Percentiles rank a stretch among this genome's conserved stretches.
Evolutionary conservation across 2,113 vertebrate species (phyloP).

Genomic region (Spea bombifrons): DNA sequence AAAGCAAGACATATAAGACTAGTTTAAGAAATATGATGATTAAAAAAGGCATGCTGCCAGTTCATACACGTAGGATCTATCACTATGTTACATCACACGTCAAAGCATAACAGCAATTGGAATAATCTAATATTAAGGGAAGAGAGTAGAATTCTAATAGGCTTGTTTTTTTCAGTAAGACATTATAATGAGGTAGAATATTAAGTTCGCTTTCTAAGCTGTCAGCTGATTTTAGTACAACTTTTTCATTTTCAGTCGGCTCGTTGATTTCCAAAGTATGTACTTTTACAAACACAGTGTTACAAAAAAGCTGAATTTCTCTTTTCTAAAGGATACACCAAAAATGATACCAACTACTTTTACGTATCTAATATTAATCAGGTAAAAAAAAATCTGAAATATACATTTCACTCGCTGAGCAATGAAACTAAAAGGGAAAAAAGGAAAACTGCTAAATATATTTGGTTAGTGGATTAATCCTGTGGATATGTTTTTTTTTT

Average conservation of each 20-base stretch:
- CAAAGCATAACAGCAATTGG: constrained; percentile 27
- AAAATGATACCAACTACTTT: neutral
- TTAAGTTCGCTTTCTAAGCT: neutral
- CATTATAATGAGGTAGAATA: constrained; percentile 22
- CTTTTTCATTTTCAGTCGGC: neutral
- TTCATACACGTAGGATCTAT: constrained; percentile 26
- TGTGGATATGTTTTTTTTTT: no score
- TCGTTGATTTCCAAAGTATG: neutral
- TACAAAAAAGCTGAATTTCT: neutral
- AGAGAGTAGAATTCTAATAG: constrained; percentile 27
- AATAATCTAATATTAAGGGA: constrained; percentile 29
- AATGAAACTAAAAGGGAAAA: no score
- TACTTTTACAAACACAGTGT: neutral
- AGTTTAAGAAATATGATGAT: constrained; percentile 30
- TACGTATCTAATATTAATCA: no score
- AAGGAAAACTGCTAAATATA: no score
- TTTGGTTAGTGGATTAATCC: no score
- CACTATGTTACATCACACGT: constrained; percentile 32
- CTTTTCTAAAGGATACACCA: constrained; percentile 2
- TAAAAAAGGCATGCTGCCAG: constrained; percentile 16
- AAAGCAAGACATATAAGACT: constrained; percentile 23
- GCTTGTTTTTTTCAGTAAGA: constrained; percentile 1
- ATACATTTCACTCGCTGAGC: no score
- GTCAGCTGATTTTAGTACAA: constrained; percentile 3
- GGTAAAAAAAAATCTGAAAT: no score